phyloP scores from a whole-genome alignment of 2,888 invertebrate genomes.

The Himalopsyche japonica region DNA sequence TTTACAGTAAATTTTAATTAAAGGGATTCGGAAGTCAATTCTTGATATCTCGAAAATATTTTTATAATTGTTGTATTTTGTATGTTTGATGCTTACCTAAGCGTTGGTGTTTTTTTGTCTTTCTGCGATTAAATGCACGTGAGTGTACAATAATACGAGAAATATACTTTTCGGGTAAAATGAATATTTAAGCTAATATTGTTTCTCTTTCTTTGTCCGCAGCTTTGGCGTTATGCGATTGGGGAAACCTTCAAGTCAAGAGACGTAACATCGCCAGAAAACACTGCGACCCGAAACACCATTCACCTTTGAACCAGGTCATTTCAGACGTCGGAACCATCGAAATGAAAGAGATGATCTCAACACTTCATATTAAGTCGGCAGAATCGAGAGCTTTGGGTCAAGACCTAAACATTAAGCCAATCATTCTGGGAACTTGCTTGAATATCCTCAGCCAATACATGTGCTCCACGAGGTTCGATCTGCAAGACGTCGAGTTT shows the following conservation, averaged over 20 bases:
- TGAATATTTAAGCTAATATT: conserved; percentile 7
- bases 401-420: conserved; percentile 65
- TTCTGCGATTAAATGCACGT: too few species aligned
- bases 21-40: too few species aligned
- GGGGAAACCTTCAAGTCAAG: conserved; percentile 81
- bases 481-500: conserved; percentile 71
- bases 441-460: conserved; percentile 86
- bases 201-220: conserved; percentile 49
- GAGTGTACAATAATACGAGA: too few species aligned
- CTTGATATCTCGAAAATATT: too few species aligned
- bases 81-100: background rate
- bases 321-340: conserved; percentile 72
- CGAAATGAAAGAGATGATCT: conserved; percentile 66
- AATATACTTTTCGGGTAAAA: too few species aligned
- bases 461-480: conserved; percentile 82
- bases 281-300: conserved; percentile 79
- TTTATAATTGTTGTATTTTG: too few species aligned
- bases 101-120: background rate
- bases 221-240: conserved; percentile 87
- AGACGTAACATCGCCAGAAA: conserved; percentile 76
- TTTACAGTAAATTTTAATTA: too few species aligned
- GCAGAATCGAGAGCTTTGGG: conserved; percentile 47
- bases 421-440: conserved; percentile 70
- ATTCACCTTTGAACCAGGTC: conserved; percentile 70
- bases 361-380: conserved; percentile 57